phyloP scores from a whole-genome alignment of 2,797 vertebrate genomes.

The Hemibagrus guttatus region DNA sequence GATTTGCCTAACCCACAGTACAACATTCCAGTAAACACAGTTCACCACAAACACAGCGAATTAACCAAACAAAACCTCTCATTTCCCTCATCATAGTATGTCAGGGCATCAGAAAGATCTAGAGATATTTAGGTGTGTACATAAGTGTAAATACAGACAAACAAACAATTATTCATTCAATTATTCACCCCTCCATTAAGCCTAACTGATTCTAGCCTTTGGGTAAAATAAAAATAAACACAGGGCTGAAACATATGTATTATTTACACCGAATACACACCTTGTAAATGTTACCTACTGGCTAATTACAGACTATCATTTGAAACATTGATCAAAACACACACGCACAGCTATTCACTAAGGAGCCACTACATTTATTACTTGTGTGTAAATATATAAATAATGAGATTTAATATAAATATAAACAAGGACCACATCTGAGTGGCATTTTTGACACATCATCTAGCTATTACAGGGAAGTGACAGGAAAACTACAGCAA shows the following conservation, averaged over 20 bases:
- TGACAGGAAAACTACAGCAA: neutral
- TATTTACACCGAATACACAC: neutral
- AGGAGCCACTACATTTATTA: neutral
- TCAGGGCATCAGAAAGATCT: neutral
- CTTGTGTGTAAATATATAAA: neutral
- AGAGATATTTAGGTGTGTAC: neutral
- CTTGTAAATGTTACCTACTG: neutral
- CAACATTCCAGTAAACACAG: neutral
- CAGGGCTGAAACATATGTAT: neutral
- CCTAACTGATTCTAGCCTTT: neutral
- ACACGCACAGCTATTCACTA: neutral
- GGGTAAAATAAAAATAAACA: neutral
- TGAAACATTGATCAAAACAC: neutral
- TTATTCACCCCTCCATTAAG: too few relatives aligned
- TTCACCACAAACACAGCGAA: neutral
- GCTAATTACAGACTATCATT: neutral
- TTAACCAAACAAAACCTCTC: neutral
- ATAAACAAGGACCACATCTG: neutral
- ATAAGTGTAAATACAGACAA: neutral
- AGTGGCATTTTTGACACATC: neutral
- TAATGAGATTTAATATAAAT: neutral
- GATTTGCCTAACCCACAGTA: constrained; percentile 30
- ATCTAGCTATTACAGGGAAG: neutral
- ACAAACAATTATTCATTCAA: neutral
- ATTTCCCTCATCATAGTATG: neutral